phyloP scores from a whole-genome alignment of 2,888 invertebrate genomes.

The Erebia palarica region DNA sequence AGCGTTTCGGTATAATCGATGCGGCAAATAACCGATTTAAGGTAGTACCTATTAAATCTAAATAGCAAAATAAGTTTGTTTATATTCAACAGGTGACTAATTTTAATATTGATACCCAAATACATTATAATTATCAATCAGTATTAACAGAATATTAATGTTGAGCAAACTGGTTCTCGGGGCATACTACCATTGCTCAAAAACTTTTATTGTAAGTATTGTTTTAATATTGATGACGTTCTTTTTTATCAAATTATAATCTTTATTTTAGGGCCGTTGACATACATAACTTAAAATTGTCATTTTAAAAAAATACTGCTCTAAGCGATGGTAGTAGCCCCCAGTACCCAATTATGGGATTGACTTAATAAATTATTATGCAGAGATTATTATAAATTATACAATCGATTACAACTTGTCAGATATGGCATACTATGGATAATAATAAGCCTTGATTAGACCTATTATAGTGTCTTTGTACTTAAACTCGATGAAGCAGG shows the following conservation, averaged over 20 bases:
- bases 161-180: slow-evolving; percentile 45
- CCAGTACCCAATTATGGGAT: slow-evolving; percentile 53
- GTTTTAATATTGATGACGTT: no score
- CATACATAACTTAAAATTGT: no score
- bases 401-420: slow-evolving; percentile 23
- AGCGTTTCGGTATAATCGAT: no score
- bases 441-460: background rate
- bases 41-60: background rate
- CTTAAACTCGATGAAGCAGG: no score
- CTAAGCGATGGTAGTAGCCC: no score
- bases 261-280: no score
- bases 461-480: no score
- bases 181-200: no score
- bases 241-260: no score
- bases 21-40: background rate
- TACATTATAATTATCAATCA: slow-evolving; percentile 39
- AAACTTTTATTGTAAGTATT: no score
- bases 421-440: background rate
- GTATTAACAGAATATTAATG: slow-evolving; percentile 34
- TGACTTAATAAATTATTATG: slow-evolving; percentile 29
- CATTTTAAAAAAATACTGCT: no score
- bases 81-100: background rate
- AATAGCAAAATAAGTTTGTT: background rate
- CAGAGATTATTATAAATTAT: slow-evolving; percentile 47
- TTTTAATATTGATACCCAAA: background rate